Conservation (phyloP, 2,113 vertebrate genomes). For the Tetrax tetrax region DNA sequence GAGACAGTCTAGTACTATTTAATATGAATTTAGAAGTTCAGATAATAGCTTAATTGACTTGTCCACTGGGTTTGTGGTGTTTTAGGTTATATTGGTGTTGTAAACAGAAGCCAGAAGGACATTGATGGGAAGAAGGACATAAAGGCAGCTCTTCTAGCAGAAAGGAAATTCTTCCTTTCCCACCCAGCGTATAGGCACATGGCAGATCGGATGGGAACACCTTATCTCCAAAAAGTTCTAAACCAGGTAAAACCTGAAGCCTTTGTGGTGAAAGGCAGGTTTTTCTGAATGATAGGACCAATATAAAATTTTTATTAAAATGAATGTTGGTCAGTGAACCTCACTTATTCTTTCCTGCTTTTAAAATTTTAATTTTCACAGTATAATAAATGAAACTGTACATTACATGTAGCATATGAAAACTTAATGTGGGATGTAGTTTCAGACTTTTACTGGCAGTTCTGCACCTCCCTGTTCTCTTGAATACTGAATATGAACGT, state of each 20-base stretch:
- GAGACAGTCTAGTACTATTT: not conserved
- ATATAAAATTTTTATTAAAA: not conserved
- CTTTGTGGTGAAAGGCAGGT: not conserved
- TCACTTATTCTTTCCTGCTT: not conserved
- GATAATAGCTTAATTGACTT: not conserved
- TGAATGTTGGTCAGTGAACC: not conserved
- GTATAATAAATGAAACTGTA: not conserved
- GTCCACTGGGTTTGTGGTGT: not conserved
- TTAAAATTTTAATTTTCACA: not conserved
- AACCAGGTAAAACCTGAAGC: constrained; percentile 85
- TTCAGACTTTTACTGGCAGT: not conserved
- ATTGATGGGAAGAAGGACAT: constrained; percentile 98
- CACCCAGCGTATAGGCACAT: constrained; percentile 94
- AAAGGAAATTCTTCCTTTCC: constrained; percentile 97
- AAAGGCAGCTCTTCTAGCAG: constrained; percentile 87
- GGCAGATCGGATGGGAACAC: constrained; percentile 96
- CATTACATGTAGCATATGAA: not conserved
- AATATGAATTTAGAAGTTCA: not conserved
- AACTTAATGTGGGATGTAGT: not conserved
- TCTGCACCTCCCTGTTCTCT: not conserved
- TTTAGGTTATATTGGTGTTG: constrained; percentile 94
- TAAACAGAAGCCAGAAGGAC: constrained; percentile 98
- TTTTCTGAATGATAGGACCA: not conserved
- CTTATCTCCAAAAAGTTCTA: constrained; percentile 91
- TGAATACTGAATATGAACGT: not conserved